Conservation (phyloP, 2,888 invertebrate species). For the Cabera pusaria region DNA sequence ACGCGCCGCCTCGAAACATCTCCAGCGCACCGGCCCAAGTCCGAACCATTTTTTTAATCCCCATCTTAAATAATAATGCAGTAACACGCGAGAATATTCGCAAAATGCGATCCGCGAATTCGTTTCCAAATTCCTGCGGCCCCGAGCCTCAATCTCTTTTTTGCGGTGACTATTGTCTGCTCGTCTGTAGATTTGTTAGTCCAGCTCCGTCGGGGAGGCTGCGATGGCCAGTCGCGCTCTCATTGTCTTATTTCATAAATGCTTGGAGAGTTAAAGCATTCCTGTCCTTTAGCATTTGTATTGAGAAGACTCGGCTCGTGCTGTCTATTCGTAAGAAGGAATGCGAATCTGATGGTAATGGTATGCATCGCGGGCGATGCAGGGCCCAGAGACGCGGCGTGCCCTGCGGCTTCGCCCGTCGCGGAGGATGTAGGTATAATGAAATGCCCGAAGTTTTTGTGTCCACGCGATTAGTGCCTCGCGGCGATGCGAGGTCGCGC, state of each 20-base stretch:
- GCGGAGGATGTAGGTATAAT: constrained; percentile 48
- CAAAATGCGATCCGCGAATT: constrained; percentile 80
- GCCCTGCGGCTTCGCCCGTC: too few species aligned
- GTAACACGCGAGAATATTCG: constrained; percentile 82
- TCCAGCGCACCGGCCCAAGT: constrained; percentile 46
- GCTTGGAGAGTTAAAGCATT: constrained; percentile 58
- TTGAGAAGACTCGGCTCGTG: constrained; percentile 22
- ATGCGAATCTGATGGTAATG: constrained; percentile 31
- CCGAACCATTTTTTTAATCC: constrained; percentile 72
- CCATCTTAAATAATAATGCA: constrained; percentile 81
- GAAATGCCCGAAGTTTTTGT: constrained; percentile 75
- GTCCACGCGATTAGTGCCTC: constrained; percentile 67
- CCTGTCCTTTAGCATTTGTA: constrained; percentile 37
- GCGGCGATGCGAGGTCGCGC: constrained; percentile 68
- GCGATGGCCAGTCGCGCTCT: constrained; percentile 18
- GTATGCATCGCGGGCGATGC: neutral
- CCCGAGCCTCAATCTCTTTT: constrained; percentile 55
- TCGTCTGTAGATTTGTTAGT: constrained; percentile 59
- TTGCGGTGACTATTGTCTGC: constrained; percentile 74
- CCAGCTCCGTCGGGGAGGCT: constrained; percentile 45
- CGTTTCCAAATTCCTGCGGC: constrained; percentile 73
- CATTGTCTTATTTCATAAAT: constrained; percentile 37
- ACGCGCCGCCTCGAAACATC: constrained; percentile 79
- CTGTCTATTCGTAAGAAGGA: constrained; percentile 23
- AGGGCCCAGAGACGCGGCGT: neutral